These are phyloP conservation scores for Tetragonisca angustula DNA, from an alignment of 2,888 invertebrate genomes.

Conservation along the genomic window DNA sequence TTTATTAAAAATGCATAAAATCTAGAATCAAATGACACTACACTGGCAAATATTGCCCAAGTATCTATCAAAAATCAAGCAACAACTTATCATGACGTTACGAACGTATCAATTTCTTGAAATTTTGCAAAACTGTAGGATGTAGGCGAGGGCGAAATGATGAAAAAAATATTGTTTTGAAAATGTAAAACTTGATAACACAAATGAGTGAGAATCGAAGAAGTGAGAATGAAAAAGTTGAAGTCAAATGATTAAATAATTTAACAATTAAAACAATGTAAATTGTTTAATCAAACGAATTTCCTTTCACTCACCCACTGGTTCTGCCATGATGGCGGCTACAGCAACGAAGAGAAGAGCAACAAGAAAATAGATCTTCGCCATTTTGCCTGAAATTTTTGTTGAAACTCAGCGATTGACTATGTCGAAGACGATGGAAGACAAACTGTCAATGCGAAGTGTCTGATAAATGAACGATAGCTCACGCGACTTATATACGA, in stretches of 20 bases:
- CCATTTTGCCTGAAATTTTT: conserved; percentile 9
- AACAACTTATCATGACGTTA: too few relatives aligned
- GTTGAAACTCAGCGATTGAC: not conserved
- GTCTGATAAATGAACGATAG: conserved; percentile 18
- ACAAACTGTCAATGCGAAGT: not conserved
- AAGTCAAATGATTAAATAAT: not conserved
- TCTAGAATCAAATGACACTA: too few relatives aligned
- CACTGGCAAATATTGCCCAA: too few relatives aligned
- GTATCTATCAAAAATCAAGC: too few relatives aligned
- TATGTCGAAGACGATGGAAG: not conserved
- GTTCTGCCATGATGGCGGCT: conserved; percentile 46
- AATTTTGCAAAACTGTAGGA: too few relatives aligned
- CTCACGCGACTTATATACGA: conserved; percentile 14
- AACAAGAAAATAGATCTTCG: conserved; percentile 57
- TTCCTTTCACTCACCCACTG: conserved; percentile 13
- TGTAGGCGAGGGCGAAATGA: too few relatives aligned
- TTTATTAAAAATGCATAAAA: too few relatives aligned
- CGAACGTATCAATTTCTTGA: too few relatives aligned
- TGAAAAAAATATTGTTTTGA: too few relatives aligned
- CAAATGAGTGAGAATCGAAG: too few relatives aligned
- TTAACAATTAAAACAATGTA: not conserved
- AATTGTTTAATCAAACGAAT: not conserved
- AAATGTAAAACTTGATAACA: too few relatives aligned
- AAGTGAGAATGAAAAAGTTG: too few relatives aligned
- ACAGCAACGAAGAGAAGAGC: conserved; percentile 41